Conservation (phyloP, 2,113 vertebrate species). For the Smithornis capensis region DNA sequence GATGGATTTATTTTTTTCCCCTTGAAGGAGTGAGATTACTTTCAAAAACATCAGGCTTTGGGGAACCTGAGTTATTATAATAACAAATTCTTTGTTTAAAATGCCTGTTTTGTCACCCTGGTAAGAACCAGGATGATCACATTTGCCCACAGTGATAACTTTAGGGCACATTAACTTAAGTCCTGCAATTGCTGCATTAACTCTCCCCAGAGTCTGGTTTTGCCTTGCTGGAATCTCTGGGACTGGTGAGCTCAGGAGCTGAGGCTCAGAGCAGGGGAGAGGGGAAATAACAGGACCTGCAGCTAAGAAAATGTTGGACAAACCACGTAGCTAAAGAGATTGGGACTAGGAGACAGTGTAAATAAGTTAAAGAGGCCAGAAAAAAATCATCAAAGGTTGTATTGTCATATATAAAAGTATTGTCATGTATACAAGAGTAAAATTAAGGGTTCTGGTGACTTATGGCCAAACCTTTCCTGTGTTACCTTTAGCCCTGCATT, state of each 20-base stretch:
- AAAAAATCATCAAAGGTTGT: background rate
- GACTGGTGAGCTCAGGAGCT: background rate
- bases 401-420: accelerated
- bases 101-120: background rate
- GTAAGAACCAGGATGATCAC: background rate
- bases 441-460: background rate
- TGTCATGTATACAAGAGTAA: background rate
- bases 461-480: background rate
- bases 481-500: background rate
- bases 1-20: background rate
- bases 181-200: background rate
- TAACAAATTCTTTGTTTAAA: background rate
- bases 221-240: background rate
- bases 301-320: background rate
- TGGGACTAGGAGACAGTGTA: background rate
- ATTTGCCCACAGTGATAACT: background rate
- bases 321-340: background rate
- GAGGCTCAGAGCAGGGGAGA: background rate
- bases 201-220: background rate
- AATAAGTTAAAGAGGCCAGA: background rate
- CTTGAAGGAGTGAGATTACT: background rate
- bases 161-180: background rate
- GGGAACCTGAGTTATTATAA: background rate
- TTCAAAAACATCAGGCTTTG: background rate
- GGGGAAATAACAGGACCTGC: background rate